These are phyloP conservation scores for Cepaea nemoralis DNA, from an alignment of 1,140 invertebrate genomes.

Conservation along the genomic window DNA sequence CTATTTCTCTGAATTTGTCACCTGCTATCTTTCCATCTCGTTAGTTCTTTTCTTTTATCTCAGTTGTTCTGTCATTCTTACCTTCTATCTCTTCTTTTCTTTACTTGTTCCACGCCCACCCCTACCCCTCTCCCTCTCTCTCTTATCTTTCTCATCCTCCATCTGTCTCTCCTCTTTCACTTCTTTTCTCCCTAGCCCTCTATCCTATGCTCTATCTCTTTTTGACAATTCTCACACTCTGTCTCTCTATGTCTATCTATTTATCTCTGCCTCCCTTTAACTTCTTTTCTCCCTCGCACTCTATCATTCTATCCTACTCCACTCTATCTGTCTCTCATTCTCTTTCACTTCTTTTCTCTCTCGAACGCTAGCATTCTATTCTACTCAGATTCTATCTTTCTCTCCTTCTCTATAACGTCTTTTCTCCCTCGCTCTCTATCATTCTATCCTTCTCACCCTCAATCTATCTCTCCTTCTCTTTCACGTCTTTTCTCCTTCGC, in stretches of 20 bases:
- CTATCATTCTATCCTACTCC: background rate
- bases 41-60: no score
- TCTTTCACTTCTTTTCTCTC: background rate
- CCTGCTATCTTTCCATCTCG: no score
- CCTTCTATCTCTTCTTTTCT: no score
- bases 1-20: no score
- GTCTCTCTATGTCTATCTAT: background rate
- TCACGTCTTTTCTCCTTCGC: slow-evolving; percentile 31
- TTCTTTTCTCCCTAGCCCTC: no score
- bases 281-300: background rate
- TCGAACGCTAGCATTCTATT: background rate
- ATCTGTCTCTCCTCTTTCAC: no score
- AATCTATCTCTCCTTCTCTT: background rate
- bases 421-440: background rate
- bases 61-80: no score
- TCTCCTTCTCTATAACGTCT: background rate
- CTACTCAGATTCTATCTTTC: background rate
- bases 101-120: no score
- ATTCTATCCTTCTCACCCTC: background rate
- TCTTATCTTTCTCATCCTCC: no score
- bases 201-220: no score
- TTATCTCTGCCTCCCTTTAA: background rate
- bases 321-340: background rate
- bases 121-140: no score
- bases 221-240: no score